phyloP scores from a whole-genome alignment of 1,140 invertebrate species.

The Zaprionus ornatus region DNA sequence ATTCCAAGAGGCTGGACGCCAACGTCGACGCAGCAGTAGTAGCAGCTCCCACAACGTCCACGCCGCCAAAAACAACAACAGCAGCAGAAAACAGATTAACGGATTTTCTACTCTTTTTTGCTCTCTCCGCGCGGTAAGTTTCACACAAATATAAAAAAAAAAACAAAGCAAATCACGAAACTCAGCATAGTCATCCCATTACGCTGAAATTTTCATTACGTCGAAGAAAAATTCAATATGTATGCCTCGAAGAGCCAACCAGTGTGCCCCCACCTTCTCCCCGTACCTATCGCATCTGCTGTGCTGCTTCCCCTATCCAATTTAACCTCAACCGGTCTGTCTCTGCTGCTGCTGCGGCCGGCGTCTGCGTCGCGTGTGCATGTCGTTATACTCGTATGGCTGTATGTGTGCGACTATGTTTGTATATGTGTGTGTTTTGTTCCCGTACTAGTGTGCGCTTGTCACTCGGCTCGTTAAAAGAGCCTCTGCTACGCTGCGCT shows the following conservation, averaged over 20 bases:
- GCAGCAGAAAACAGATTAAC: constrained; percentile 52
- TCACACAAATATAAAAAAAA: constrained; percentile 1
- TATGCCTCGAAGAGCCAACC: constrained; percentile 58
- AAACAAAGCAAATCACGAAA: constrained; percentile 10
- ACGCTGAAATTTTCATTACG: constrained; percentile 76
- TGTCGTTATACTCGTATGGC: constrained; percentile 46
- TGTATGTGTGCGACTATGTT: constrained; percentile 42
- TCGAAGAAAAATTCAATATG: constrained; percentile 77
- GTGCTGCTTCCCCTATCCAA: constrained; percentile 68
- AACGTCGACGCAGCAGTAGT: constrained; percentile 44
- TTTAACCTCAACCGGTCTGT: constrained; percentile 80
- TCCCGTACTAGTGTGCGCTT: constrained; percentile 58
- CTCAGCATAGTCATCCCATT: constrained; percentile 19
- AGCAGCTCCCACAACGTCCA: constrained; percentile 48
- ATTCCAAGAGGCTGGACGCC: constrained; percentile 54
- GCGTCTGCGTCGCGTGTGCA: constrained; percentile 64
- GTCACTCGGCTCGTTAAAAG: constrained; percentile 73
- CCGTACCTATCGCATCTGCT: constrained; percentile 45
- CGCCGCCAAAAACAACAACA: constrained; percentile 29
- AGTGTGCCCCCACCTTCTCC: constrained; percentile 22
- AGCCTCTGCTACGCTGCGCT: constrained; percentile 34
- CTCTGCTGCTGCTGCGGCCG: constrained; percentile 56
- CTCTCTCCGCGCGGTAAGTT: constrained; percentile 66
- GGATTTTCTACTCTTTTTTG: constrained; percentile 69
- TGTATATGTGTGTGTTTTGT: constrained; percentile 42